phyloP scores from a whole-genome alignment of 1,140 invertebrate genomes.

The Daktulosphaira vitifoliae region DNA sequence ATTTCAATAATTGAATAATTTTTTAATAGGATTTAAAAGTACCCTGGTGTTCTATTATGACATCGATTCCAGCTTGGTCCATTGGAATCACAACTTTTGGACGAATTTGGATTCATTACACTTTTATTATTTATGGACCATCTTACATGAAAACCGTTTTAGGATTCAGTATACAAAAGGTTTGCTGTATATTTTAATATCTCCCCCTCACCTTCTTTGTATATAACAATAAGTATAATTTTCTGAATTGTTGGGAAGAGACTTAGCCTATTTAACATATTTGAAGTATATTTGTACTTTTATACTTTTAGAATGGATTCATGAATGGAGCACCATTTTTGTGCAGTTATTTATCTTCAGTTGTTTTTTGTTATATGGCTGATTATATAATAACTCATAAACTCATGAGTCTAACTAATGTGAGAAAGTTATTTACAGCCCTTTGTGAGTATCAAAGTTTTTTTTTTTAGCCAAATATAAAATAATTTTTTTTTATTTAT shows the following conservation, averaged over 20 bases:
- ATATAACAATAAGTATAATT: background rate
- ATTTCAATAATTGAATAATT: no score
- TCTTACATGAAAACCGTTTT: constrained; percentile 61
- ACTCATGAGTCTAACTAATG: constrained; percentile 53
- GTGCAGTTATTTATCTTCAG: constrained; percentile 59
- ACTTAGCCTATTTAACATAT: no score
- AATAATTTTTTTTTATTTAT: background rate
- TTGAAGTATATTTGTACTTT: no score
- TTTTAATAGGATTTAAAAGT: constrained; percentile 47
- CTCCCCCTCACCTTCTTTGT: no score
- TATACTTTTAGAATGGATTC: constrained; percentile 52
- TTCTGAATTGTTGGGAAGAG: background rate
- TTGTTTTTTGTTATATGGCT: constrained; percentile 61
- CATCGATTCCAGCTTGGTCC: constrained; percentile 69
- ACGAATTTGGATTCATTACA: constrained; percentile 62
- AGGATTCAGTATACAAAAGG: constrained; percentile 58
- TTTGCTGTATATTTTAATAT: constrained; percentile 40
- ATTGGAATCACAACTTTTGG: constrained; percentile 66
- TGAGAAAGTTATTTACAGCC: constrained; percentile 60
- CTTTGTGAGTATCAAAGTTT: constrained; percentile 47
- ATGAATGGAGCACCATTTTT: constrained; percentile 58
- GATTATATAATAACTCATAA: constrained; percentile 53
- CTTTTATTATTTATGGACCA: constrained; percentile 61
- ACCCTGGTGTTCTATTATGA: constrained; percentile 69
- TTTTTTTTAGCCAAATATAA: background rate